These are phyloP conservation scores for Sarcophaga rosellei DNA, from an alignment of 2,888 invertebrate genomes.

Conservation along the genomic window DNA sequence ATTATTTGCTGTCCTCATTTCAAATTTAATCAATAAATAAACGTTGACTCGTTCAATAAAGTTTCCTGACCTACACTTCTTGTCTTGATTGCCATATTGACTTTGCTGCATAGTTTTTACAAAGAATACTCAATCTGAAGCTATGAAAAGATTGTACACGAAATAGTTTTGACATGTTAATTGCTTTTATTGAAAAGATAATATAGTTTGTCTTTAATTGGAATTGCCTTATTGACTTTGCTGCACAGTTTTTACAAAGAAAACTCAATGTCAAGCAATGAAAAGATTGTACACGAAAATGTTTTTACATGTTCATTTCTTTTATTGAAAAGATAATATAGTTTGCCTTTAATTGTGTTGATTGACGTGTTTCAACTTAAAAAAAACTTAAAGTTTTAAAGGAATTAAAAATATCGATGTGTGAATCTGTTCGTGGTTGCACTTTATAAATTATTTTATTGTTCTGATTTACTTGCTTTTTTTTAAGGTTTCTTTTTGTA, in stretches of 20 bases:
- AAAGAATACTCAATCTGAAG: neutral
- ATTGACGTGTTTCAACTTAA: no score
- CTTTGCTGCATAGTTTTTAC: neutral
- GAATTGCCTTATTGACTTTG: neutral
- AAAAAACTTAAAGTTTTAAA: no score
- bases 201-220: neutral
- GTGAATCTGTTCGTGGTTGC: neutral
- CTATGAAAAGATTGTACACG: neutral
- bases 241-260: neutral
- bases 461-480: neutral
- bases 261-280: neutral
- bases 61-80: slow-evolving; percentile 53
- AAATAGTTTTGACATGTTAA: neutral
- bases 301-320: neutral
- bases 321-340: neutral
- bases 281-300: neutral
- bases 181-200: neutral
- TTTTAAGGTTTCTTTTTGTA: slow-evolving; percentile 10
- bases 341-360: no score
- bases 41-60: slow-evolving; percentile 42
- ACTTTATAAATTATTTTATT: neutral
- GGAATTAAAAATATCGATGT: no score
- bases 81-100: slow-evolving; percentile 11
- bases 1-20: neutral
- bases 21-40: slow-evolving; percentile 32